These are phyloP conservation scores for Anastatus disparis DNA, from an alignment of 1,140 invertebrate species.

Conservation along the genomic window DNA sequence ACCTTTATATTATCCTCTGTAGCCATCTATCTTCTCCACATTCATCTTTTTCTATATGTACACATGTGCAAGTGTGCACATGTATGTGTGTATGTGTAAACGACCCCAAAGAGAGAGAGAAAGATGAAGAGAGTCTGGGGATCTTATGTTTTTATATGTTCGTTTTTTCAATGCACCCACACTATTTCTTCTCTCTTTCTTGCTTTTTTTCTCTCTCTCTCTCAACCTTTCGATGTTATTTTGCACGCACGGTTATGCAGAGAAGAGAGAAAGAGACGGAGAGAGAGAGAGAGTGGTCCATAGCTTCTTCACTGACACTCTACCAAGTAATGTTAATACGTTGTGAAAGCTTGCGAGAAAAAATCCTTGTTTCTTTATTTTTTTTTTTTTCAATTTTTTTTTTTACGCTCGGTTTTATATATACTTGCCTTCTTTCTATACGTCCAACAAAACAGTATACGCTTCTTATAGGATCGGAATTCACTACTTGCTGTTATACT, in stretches of 20 bases:
- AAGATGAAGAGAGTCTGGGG: slow-evolving; percentile 42
- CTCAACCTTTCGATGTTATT: slow-evolving; percentile 51
- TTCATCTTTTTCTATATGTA: slow-evolving; percentile 26
- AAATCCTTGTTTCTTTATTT: slow-evolving; percentile 32
- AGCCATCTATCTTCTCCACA: slow-evolving; percentile 8
- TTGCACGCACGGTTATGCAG: slow-evolving; percentile 43
- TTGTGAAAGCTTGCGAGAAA: slow-evolving; percentile 41
- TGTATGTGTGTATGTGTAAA: too few species aligned
- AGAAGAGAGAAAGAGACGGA: too few species aligned
- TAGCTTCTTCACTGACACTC: slow-evolving; percentile 42
- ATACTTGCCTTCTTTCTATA: too few species aligned
- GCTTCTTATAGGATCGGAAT: too few species aligned
- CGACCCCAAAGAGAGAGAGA: slow-evolving; percentile 40
- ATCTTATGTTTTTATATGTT: slow-evolving; percentile 20
- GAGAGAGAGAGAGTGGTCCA: too few species aligned
- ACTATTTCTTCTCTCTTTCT: slow-evolving; percentile 21
- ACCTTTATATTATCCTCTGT: slow-evolving; percentile 35
- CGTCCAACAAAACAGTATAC: slow-evolving; percentile 33
- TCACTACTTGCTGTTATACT: too few species aligned
- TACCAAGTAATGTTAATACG: slow-evolving; percentile 30
- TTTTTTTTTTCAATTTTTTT: too few species aligned
- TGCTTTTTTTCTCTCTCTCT: too few species aligned
- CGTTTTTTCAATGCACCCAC: slow-evolving; percentile 43
- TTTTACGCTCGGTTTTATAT: too few species aligned
- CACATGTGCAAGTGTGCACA: slow-evolving; percentile 44